A percentile compares a stretch with the other conserved stretches of the same genome.
These are phyloP conservation scores for Sminthurides bifidus DNA, from an alignment of 1,140 invertebrate genomes.

Conservation along the genomic window DNA sequence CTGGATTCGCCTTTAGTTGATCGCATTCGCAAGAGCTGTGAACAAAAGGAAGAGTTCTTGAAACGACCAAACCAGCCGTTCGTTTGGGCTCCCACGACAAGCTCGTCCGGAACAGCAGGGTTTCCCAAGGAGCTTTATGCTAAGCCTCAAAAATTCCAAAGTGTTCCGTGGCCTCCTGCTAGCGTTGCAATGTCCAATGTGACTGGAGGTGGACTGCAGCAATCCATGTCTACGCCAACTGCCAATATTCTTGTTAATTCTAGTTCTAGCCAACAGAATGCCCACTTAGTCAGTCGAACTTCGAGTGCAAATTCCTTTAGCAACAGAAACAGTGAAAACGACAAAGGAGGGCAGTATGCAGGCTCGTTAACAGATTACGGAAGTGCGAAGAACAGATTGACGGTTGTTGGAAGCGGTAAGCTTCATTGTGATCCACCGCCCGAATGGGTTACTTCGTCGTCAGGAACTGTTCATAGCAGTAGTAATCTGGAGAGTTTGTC, in stretches of 20 bases:
- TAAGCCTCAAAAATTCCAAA: conserved; percentile 58
- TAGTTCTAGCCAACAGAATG: too few relatives aligned
- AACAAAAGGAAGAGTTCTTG: conserved; percentile 77
- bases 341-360: neutral
- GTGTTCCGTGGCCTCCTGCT: conserved; percentile 56
- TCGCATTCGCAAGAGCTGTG: conserved; percentile 63
- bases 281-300: too few relatives aligned
- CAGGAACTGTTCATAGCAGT: neutral
- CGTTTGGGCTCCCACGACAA: conserved; percentile 40
- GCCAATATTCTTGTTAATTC: conserved; percentile 8
- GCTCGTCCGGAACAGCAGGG: conserved; percentile 36
- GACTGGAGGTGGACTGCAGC: conserved; percentile 1
- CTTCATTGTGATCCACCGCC: conserved; percentile 31
- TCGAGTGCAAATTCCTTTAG: neutral
- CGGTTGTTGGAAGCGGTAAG: conserved; percentile 28
- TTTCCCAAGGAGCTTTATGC: conserved; percentile 58
- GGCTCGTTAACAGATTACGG: conserved; percentile 7
- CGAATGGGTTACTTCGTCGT: conserved; percentile 19
- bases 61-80: conserved; percentile 55
- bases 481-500: neutral
- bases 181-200: conserved; percentile 8
- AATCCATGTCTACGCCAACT: conserved; percentile 17
- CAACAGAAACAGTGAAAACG: neutral
- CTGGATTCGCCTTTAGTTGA: conserved; percentile 14
- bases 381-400: conserved; percentile 25